Evolutionary conservation across 1,140 invertebrate genomes (phyloP).

Genomic region (Thrips palmi): DNA sequence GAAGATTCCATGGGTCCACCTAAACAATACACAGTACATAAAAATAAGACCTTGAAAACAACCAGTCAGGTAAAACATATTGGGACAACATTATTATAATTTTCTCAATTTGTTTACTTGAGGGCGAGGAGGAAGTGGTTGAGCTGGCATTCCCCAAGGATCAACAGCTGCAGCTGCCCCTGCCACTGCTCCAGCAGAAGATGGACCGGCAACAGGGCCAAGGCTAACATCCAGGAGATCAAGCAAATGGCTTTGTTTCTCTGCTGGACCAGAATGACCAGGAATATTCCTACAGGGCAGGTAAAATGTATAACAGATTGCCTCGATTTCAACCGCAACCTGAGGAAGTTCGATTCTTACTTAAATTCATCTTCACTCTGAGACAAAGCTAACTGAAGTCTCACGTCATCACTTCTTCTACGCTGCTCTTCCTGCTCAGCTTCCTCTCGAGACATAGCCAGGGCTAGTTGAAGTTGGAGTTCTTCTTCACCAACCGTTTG

Average conservation of each 20-base stretch:
- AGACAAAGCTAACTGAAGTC: slow-evolving; percentile 80
- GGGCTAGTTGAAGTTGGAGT: slow-evolving; percentile 87
- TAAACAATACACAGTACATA: slow-evolving; percentile 16
- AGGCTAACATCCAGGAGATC: slow-evolving; percentile 68
- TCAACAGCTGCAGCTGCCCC: slow-evolving; percentile 28
- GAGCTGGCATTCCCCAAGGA: slow-evolving; percentile 50
- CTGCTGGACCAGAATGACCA: slow-evolving; percentile 8
- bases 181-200: slow-evolving; percentile 24
- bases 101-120: slow-evolving; percentile 21
- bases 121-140: slow-evolving; percentile 27
- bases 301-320: background rate
- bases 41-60: slow-evolving; percentile 9
- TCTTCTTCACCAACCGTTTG: slow-evolving; percentile 95
- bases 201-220: slow-evolving; percentile 20
- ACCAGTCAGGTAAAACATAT: background rate
- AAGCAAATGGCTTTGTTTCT: slow-evolving; percentile 43
- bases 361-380: slow-evolving; percentile 84
- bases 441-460: slow-evolving; percentile 97
- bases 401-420: slow-evolving; percentile 79
- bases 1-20: slow-evolving; percentile 34
- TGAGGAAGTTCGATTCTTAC: slow-evolving; percentile 25
- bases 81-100: background rate
- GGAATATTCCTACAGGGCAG: background rate
- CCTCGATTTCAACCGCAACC: background rate
- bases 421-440: slow-evolving; percentile 91